phyloP scores from a whole-genome alignment of 1,140 invertebrate species.

The Lutraria rhynchaena region DNA sequence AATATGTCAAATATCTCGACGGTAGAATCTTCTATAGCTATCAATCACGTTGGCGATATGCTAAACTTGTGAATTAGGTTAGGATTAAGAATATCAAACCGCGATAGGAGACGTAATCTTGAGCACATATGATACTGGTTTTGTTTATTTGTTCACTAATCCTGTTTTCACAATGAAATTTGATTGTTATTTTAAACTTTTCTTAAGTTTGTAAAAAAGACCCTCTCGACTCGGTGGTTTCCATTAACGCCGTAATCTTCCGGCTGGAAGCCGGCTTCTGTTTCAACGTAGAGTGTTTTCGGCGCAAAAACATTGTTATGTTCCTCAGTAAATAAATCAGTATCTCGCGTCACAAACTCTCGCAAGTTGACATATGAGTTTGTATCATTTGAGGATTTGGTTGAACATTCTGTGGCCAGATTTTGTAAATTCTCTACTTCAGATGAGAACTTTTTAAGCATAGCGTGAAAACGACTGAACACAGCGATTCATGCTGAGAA shows the following conservation, averaged over 20 bases:
- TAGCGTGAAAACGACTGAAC: conserved; percentile 34
- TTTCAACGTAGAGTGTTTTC: not conserved
- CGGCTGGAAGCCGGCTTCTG: not conserved
- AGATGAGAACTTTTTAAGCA: not conserved
- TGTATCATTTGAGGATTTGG: conserved; percentile 51
- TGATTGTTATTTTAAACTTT: conserved; percentile 59
- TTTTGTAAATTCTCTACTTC: conserved; percentile 57
- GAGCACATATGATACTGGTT: conserved; percentile 47
- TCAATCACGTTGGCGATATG: conserved; percentile 38
- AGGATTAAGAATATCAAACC: conserved; percentile 27
- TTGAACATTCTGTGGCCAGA: conserved; percentile 44
- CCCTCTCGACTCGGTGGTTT: conserved; percentile 35
- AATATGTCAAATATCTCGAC: conserved; percentile 11
- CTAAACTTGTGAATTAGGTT: conserved; percentile 47
- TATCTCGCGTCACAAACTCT: conserved; percentile 51
- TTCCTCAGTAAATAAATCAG: conserved; percentile 57
- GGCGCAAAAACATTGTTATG: conserved; percentile 53
- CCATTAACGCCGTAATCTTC: conserved; percentile 55
- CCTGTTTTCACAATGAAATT: conserved; percentile 54
- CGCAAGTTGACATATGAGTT: conserved; percentile 52
- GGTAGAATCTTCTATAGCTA: not conserved
- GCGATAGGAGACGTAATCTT: conserved; percentile 44
- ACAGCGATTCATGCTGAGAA: conserved; percentile 20
- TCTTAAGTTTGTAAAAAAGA: conserved; percentile 51
- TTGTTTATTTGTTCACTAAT: conserved; percentile 61